phyloP scores from a whole-genome alignment of 53 echinoderm and acorn worm species.

The Holothuria scabra region DNA sequence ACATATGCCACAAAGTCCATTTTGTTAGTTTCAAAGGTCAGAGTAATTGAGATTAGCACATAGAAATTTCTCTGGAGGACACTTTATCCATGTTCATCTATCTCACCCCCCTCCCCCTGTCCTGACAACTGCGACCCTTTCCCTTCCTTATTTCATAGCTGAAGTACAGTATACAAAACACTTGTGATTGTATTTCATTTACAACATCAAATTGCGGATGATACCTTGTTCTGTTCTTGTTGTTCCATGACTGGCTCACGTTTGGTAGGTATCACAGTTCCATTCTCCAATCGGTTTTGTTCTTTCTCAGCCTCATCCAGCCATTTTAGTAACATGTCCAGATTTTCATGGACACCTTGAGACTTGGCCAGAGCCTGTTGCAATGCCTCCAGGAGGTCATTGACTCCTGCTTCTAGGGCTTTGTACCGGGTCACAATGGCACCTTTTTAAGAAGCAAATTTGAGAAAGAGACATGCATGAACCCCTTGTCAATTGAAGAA shows the following conservation, averaged over 20 bases:
- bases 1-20: too few relatives aligned
- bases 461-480: too few relatives aligned
- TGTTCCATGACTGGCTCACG: constrained; percentile 92
- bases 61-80: too few relatives aligned
- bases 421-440: constrained; percentile 76
- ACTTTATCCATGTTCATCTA: not conserved
- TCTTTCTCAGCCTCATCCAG: constrained; percentile 90
- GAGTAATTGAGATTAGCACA: too few relatives aligned
- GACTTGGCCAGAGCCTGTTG: constrained; percentile 83
- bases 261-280: constrained; percentile 76
- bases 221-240: constrained; percentile 88
- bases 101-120: not conserved
- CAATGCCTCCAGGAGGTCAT: constrained; percentile 78
- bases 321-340: constrained; percentile 92
- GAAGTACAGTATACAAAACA: too few relatives aligned
- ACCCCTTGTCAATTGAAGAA: too few relatives aligned
- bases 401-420: constrained; percentile 75
- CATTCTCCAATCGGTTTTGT: constrained; percentile 84
- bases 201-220: too few relatives aligned
- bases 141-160: too few relatives aligned
- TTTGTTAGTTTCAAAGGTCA: too few relatives aligned
- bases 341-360: constrained; percentile 88
- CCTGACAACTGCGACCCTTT: not conserved
- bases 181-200: too few relatives aligned
- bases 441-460: constrained; percentile 45